A percentile compares a stretch with the other conserved stretches of the same genome.
Conservation (phyloP, 2,888 invertebrate genomes). For the Thelaira solivaga region DNA sequence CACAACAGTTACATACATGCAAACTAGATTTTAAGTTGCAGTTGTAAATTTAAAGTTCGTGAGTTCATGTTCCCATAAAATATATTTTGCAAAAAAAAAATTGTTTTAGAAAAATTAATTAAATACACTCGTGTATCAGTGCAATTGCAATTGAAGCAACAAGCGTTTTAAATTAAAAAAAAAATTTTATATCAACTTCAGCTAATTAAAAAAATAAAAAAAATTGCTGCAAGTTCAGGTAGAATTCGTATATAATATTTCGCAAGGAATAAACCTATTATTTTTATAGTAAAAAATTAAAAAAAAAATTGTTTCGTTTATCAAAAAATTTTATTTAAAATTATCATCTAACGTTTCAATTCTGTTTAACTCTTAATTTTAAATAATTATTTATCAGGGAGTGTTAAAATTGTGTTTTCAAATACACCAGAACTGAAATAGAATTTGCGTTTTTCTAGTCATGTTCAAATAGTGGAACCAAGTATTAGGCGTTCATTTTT, state of each 20-base stretch:
- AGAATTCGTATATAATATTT: too few relatives aligned
- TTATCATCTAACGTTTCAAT: background rate
- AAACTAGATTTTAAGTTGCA: too few relatives aligned
- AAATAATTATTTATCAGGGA: background rate
- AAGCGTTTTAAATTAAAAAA: background rate
- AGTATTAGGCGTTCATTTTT: slow-evolving; percentile 50
- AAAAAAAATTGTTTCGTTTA: too few relatives aligned
- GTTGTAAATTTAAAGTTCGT: slow-evolving; percentile 15
- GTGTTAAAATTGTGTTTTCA: slow-evolving; percentile 10
- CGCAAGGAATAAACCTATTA: too few relatives aligned
- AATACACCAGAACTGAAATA: slow-evolving; percentile 3
- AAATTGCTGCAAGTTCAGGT: too few relatives aligned
- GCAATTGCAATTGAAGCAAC: background rate
- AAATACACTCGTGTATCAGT: background rate
- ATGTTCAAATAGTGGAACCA: slow-evolving; percentile 55
- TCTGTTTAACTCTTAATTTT: background rate
- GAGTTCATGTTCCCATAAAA: slow-evolving; percentile 30
- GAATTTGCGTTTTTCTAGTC: slow-evolving; percentile 18
- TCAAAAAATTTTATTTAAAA: background rate
- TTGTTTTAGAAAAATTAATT: background rate
- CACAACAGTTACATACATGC: too few relatives aligned
- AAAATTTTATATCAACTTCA: background rate
- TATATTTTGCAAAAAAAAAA: background rate
- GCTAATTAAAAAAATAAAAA: too few relatives aligned
- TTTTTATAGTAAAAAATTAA: too few relatives aligned